A percentile compares a stretch with the other conserved stretches of the same genome.
These are phyloP conservation scores for Oryzias dopingdopingensis DNA, from an alignment of 2,797 vertebrate species.

Conservation along the genomic window DNA sequence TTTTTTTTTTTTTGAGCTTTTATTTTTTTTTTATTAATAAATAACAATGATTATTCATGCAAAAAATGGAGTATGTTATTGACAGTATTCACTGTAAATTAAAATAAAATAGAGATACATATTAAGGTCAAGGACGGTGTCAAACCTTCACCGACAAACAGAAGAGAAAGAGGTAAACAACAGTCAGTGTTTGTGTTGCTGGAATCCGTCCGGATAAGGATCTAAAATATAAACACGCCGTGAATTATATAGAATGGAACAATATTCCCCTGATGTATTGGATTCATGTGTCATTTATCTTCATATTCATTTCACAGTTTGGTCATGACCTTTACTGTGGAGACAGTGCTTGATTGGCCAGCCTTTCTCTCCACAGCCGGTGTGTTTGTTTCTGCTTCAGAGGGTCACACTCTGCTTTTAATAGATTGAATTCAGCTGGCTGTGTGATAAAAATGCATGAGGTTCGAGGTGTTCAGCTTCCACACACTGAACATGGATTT, in stretches of 20 bases:
- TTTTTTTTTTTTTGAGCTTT: background rate
- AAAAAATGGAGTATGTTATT: constrained; percentile 24
- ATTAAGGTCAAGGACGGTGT: constrained; percentile 37
- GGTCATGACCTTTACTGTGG: constrained; percentile 73
- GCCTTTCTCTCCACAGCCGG: constrained; percentile 51
- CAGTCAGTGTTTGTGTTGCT: constrained; percentile 8
- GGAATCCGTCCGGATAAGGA: constrained; percentile 48
- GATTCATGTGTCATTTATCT: constrained; percentile 68
- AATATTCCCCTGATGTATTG: constrained; percentile 41
- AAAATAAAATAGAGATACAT: constrained; percentile 21
- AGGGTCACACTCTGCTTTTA: constrained; percentile 42
- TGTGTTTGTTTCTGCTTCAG: constrained; percentile 59
- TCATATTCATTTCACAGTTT: constrained; percentile 74
- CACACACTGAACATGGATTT: constrained; percentile 21
- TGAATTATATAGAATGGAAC: constrained; percentile 50
- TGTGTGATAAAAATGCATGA: constrained; percentile 57
- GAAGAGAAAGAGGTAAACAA: constrained; percentile 35
- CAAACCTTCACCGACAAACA: constrained; percentile 31
- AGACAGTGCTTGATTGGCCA: constrained; percentile 72
- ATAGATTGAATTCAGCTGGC: constrained; percentile 43
- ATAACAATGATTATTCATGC: constrained; percentile 7
- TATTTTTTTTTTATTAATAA: background rate
- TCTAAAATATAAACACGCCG: constrained; percentile 52
- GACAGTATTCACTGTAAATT: constrained; percentile 13
- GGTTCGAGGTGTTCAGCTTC: constrained; percentile 29